Percentiles rank a stretch among this genome's conserved stretches.
Conservation (phyloP, 2,797 vertebrate genomes). For the Astyanax mexicanus region DNA sequence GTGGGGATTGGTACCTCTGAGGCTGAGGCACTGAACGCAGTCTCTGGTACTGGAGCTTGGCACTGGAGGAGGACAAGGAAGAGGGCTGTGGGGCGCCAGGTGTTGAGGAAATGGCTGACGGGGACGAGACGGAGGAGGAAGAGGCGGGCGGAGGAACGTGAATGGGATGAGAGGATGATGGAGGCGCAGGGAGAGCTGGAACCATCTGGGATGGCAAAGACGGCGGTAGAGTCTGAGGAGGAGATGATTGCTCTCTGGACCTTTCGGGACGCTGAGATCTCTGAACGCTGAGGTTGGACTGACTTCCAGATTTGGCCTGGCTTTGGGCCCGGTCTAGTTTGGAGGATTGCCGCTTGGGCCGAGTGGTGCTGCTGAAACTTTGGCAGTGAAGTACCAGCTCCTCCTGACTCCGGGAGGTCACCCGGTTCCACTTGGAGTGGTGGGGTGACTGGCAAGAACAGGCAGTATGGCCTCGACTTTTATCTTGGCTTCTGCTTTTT, state of each 20-base stretch:
- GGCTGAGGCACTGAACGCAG: slow-evolving; percentile 79
- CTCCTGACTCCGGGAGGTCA: slow-evolving; percentile 78
- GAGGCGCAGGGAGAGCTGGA: slow-evolving; percentile 78
- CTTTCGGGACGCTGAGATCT: slow-evolving; percentile 74
- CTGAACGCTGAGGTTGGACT: slow-evolving; percentile 79
- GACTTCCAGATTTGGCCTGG: slow-evolving; percentile 78
- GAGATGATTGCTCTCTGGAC: slow-evolving; percentile 68
- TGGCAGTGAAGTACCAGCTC: slow-evolving; percentile 80
- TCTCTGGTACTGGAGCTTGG: slow-evolving; percentile 90
- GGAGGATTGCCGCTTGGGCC: slow-evolving; percentile 77
- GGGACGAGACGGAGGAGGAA: slow-evolving; percentile 87
- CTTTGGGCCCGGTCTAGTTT: slow-evolving; percentile 77
- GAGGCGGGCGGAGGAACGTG: slow-evolving; percentile 76
- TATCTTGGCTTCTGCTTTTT: slow-evolving; percentile 77
- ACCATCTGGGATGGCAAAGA: slow-evolving; percentile 69
- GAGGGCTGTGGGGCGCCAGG: slow-evolving; percentile 80
- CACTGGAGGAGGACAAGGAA: slow-evolving; percentile 84
- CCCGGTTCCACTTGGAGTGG: slow-evolving; percentile 75
- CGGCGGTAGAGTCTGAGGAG: slow-evolving; percentile 68
- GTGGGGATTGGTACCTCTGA: slow-evolving; percentile 84
- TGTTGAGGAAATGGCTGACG: slow-evolving; percentile 78
- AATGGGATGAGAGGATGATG: slow-evolving; percentile 73
- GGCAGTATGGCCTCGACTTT: slow-evolving; percentile 68
- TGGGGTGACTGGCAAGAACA: slow-evolving; percentile 77
- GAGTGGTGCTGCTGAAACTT: slow-evolving; percentile 73